phyloP scores from a whole-genome alignment of 2,797 vertebrate species.

The Paguma larvata region DNA sequence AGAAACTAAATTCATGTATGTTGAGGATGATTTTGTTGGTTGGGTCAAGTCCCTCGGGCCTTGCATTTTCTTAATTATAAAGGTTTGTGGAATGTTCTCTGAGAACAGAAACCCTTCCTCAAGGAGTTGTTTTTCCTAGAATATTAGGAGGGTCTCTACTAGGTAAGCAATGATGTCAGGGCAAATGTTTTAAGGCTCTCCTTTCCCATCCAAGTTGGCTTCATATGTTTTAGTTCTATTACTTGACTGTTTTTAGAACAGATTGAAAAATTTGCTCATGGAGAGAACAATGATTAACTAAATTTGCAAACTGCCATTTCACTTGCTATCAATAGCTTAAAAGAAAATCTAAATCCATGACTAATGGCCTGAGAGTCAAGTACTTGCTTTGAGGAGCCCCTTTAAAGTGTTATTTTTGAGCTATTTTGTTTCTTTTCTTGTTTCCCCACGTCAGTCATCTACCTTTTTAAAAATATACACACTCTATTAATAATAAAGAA shows the following conservation, averaged over 20 bases:
- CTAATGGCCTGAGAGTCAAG: slow-evolving; percentile 46
- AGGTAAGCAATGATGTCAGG: slow-evolving; percentile 58
- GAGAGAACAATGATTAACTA: slow-evolving; percentile 73
- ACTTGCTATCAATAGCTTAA: slow-evolving; percentile 68
- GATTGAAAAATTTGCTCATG: slow-evolving; percentile 64
- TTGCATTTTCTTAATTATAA: slow-evolving; percentile 64
- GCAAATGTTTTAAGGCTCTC: background rate
- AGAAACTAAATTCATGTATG: slow-evolving; percentile 11
- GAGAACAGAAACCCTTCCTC: slow-evolving; percentile 57
- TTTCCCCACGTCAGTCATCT: background rate
- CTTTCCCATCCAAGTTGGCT: slow-evolving; percentile 25
- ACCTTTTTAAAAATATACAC: background rate
- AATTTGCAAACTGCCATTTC: slow-evolving; percentile 67
- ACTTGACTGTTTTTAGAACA: slow-evolving; percentile 60
- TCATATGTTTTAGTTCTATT: slow-evolving; percentile 28
- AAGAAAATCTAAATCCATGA: slow-evolving; percentile 60
- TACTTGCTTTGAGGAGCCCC: background rate
- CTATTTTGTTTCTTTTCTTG: slow-evolving; percentile 3
- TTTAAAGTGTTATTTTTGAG: slow-evolving; percentile 65
- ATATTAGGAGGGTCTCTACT: slow-evolving; percentile 49
- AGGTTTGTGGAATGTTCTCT: slow-evolving; percentile 65
- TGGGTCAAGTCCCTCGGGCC: background rate
- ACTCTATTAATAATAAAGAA: slow-evolving; percentile 49
- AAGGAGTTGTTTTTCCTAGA: slow-evolving; percentile 60
- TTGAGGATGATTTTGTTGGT: slow-evolving; percentile 31